Base-by-base conservation (phyloP, 2,797 vertebrate genomes). In the Calcarius lapponicus region DNA sequence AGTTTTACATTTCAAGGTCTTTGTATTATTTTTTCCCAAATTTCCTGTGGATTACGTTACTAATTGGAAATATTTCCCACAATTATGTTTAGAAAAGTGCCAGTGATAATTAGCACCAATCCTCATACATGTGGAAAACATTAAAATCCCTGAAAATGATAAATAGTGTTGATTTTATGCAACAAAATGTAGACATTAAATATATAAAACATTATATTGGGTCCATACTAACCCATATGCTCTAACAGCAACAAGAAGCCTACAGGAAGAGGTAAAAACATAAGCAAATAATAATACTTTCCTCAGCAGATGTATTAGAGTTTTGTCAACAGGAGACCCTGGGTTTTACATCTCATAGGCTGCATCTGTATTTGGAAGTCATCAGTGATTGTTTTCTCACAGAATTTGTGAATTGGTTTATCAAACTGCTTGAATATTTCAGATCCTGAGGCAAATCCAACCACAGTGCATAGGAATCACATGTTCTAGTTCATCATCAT, bases 1-100 rank as follows among this genome's bases (percentile, higher is more conserved):
- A 92, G 96, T 94, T 95, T 97, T 95, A 92, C 38, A 87, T 89
- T 96, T 97, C 96, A 97, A 98, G 97, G 96, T 22, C 58, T 40
- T 10, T 28, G 12, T 42, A 48, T 48, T 70, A 21, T 47, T 84
- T 56, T 71, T 91, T 94, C 34, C 88, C 50, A 94, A 69, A 72
- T 86, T 91, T 94, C 92, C 34, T 25, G 5, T 72, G 92, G 96
- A 96, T 95, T 95, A 73, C 76, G 72, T 97, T 98, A 97, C 96
- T 92, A 97, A 95, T 95, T 96, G 92, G 67, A 75, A 96, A 66
- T 97, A 96, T 88, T 97, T 96, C 95, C 94, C 90, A 89, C 87
- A 93, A 97, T 95, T 93, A 83, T 45, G 76, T 88, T 97, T 92
- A 96, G 71, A 92, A 86, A 87, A 91, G 78, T 78, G 76, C 48